These are phyloP conservation scores for Oophaga pumilio DNA, from an alignment of 2,113 vertebrate genomes.

Conservation along the genomic window DNA sequence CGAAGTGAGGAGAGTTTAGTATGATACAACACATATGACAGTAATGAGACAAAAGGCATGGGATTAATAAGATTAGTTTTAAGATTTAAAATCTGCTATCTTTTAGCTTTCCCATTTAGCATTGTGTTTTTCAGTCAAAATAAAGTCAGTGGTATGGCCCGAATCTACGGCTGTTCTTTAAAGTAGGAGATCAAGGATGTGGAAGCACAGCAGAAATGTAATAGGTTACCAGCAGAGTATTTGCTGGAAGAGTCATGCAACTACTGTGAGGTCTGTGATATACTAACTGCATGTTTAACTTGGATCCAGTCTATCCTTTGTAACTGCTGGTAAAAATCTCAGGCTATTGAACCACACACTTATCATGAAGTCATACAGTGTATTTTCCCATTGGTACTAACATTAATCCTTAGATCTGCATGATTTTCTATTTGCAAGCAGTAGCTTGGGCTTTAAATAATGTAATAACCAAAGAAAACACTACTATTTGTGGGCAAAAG, in stretches of 20 bases:
- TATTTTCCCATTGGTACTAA: background rate
- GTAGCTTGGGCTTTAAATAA: background rate
- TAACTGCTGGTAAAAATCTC: background rate
- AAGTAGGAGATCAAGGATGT: background rate
- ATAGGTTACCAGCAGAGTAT: background rate
- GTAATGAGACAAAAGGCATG: constrained; percentile 31
- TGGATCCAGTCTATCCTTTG: background rate
- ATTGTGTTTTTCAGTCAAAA: constrained; percentile 46
- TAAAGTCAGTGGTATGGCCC: constrained; percentile 51
- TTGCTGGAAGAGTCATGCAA: constrained; percentile 12
- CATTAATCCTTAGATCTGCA: background rate
- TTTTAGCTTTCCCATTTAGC: constrained; percentile 45
- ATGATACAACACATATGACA: constrained; percentile 36
- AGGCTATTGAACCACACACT: background rate
- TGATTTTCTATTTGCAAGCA: background rate
- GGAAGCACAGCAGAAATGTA: background rate
- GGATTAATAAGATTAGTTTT: constrained; percentile 41
- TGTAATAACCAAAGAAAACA: background rate
- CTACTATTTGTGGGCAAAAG: background rate
- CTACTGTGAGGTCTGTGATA: constrained; percentile 19
- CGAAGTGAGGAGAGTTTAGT: background rate
- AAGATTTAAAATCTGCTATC: constrained; percentile 26
- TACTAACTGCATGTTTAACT: background rate
- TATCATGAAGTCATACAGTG: background rate
- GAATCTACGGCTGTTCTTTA: background rate